Conservation (phyloP, 30 jellyfish, hydroid and myxozoan species). For the Pseudorhiza aurosa region DNA sequence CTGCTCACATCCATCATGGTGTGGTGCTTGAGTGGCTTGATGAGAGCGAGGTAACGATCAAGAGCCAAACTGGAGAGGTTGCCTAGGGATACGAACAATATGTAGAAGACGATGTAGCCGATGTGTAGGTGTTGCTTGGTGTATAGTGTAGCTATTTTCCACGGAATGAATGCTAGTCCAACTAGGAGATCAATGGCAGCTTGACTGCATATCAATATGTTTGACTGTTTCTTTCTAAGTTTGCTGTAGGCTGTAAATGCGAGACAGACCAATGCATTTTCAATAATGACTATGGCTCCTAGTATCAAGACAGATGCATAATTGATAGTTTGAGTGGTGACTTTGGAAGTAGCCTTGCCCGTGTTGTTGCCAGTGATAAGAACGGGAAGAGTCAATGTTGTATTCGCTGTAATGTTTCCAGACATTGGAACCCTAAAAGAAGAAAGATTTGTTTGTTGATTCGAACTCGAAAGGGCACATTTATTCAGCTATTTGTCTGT, state of each 20-base stretch:
- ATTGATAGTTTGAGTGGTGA: no score
- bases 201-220: constrained; percentile 85
- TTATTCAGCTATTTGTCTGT: no score
- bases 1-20: constrained; percentile 62
- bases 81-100: constrained; percentile 75
- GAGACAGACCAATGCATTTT: constrained; percentile 65
- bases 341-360: background rate
- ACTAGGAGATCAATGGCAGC: constrained; percentile 79
- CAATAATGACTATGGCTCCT: constrained; percentile 45
- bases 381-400: no score
- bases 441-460: no score
- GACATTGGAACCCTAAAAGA: no score
- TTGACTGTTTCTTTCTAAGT: constrained; percentile 81
- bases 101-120: constrained; percentile 55
- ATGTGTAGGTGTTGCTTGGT: background rate
- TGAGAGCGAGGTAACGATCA: constrained; percentile 86
- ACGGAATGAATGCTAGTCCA: constrained; percentile 80
- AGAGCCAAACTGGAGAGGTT: constrained; percentile 75
- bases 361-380: background rate
- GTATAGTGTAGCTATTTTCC: constrained; percentile 33
- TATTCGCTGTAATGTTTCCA: no score
- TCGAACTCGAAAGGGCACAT: no score
- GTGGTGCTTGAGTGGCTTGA: constrained; percentile 86
- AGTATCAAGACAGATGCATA: background rate
- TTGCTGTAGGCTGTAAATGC: constrained; percentile 67